Percentiles rank a stretch among this genome's conserved stretches.
phyloP scores from a whole-genome alignment of 2,888 invertebrate genomes.

The Drosophila peninsularis region DNA sequence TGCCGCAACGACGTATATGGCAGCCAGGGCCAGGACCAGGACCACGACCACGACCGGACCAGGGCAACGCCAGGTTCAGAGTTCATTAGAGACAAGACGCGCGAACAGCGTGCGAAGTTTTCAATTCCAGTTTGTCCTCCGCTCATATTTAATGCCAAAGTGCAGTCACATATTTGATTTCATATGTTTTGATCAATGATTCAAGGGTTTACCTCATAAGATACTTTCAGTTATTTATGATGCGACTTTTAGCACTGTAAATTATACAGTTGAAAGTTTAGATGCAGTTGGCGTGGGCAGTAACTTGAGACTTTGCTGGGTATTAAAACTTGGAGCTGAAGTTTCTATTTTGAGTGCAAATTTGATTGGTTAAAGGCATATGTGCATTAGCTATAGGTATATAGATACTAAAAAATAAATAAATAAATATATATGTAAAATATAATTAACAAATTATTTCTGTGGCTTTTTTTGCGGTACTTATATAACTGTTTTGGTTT shows the following conservation, averaged over 20 bases:
- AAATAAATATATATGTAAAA: neutral
- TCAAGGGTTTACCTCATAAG: slow-evolving; percentile 15
- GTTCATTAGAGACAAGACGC: slow-evolving; percentile 55
- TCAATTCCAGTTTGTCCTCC: slow-evolving; percentile 32
- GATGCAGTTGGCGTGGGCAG: neutral
- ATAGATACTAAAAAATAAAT: neutral
- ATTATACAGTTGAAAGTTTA: slow-evolving; percentile 12
- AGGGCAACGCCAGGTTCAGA: slow-evolving; percentile 29
- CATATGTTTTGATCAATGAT: slow-evolving; percentile 55
- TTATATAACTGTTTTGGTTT: neutral
- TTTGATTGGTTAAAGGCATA: neutral
- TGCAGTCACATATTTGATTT: slow-evolving; percentile 44
- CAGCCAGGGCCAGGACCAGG: slow-evolving; percentile 8
- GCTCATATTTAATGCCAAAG: slow-evolving; percentile 46
- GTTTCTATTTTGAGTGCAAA: no score
- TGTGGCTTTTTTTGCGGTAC: neutral
- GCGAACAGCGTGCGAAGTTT: slow-evolving; percentile 44
- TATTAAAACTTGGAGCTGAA: neutral
- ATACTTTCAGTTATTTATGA: slow-evolving; percentile 24
- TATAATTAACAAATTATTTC: neutral
- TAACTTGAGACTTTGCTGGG: neutral
- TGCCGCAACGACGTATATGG: slow-evolving; percentile 50
- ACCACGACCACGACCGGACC: neutral
- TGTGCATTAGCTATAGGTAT: no score
- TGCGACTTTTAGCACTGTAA: slow-evolving; percentile 4